Evolutionary conservation across 1,140 invertebrate genomes (phyloP).

Genomic region (fruit fly (Drosophila melanogaster)): Release_6_plus_ISO1_MT NT_037436.4:14375501-14376000

Average conservation of each 20-base stretch:
- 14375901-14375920: slow-evolving; percentile 49
- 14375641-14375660: too few species aligned
- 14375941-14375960: slow-evolving; percentile 76
- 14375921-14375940: slow-evolving; percentile 49
- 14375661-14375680: too few species aligned
- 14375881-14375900: neutral
- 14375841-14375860: slow-evolving; percentile 1
- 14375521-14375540: neutral
- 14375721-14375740: neutral
- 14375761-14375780: slow-evolving; percentile 4
- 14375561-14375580: too few species aligned
- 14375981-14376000: slow-evolving; percentile 81
- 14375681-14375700: too few species aligned
- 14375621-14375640: too few species aligned
- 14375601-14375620: too few species aligned
- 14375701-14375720: neutral
- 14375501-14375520: neutral
- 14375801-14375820: slow-evolving; percentile 29
- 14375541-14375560: too few species aligned
- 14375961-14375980: slow-evolving; percentile 82
- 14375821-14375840: slow-evolving; percentile 45
- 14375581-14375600: too few species aligned
- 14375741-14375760: neutral
- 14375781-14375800: slow-evolving; percentile 2
- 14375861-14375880: neutral